Base-by-base conservation (phyloP, 2,113 vertebrate genomes). In the Marmota flaviventris region DNA sequence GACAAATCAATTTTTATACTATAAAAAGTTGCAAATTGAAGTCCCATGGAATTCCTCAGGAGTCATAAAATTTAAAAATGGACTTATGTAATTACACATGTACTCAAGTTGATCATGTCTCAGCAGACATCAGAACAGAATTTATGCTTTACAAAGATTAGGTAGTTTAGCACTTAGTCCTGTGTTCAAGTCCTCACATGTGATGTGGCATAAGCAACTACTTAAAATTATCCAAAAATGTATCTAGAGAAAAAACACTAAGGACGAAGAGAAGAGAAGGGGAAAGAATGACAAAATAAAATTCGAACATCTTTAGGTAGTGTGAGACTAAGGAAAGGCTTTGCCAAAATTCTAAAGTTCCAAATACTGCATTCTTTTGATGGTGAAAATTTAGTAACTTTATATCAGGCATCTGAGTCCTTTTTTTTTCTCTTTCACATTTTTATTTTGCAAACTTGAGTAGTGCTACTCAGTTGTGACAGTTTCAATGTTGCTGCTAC, bases 381-480 rank as follows among this genome's bases (percentile, higher is more conserved):
- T 89, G 9, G 45, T 42, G 1, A 83, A 84, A 84, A 42, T 53
- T 76, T 77, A 37, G 13, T 91, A 73, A 75, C 51, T 82, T 76
- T 67, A 9, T 85, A n/a, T 73, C 42, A 75, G 6, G 9, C 42
- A 20, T 70, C 73, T 77, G 9, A 56, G 18, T 51, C 10, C 48
- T 51, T 51, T 51, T 4, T 56, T 25, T 61, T 12, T 91, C 45
- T 45, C 45, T 91, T 85, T 63, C 9, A 24, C 76, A 85, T 96
- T 96, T 96, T 92, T 75, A 82, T 85, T 84, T 93, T 89, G 37
- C n/a, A 72, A 39, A 69, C 42, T 85, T 83, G 18, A 69, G 27
- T 53, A 34, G 27, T 61, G 10, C 61, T 83, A 53, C 29, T 79
- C 48, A 48, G 34, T 53, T 67, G 25, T 75, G 87, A 69, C 73